Conservation (phyloP, 1,140 invertebrate species). For the Pseudobourletiella spinata region DNA sequence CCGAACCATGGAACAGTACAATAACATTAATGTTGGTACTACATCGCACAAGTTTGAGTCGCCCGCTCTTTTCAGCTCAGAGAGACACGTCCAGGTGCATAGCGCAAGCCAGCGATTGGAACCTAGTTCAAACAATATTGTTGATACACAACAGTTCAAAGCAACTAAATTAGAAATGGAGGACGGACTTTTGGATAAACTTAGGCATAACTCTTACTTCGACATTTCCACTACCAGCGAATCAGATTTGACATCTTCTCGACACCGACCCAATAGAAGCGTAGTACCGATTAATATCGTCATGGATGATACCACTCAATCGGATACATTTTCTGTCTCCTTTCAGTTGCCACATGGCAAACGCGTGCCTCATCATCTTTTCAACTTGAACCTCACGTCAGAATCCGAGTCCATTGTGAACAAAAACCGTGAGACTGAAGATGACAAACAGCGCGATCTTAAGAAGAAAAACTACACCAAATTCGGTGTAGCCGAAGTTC, state of each 20-base stretch:
- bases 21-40: no score
- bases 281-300: background rate
- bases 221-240: conserved; percentile 4
- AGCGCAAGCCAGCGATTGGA: no score
- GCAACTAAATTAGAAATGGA: background rate
- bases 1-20: no score
- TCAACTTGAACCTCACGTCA: background rate
- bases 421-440: background rate
- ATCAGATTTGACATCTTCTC: background rate
- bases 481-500: background rate
- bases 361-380: background rate
- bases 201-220: conserved; percentile 2
- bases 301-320: conserved; percentile 1
- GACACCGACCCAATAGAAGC: background rate
- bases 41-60: no score
- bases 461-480: no score
- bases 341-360: background rate
- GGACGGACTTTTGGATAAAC: background rate
- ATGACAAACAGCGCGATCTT: background rate
- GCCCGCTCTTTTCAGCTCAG: no score
- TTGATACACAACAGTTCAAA: background rate
- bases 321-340: background rate
- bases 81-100: no score
- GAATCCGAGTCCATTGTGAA: background rate
- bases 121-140: background rate